These are phyloP conservation scores for Apodemia mormo DNA, from an alignment of 2,888 invertebrate genomes.

Conservation along the genomic window DNA sequence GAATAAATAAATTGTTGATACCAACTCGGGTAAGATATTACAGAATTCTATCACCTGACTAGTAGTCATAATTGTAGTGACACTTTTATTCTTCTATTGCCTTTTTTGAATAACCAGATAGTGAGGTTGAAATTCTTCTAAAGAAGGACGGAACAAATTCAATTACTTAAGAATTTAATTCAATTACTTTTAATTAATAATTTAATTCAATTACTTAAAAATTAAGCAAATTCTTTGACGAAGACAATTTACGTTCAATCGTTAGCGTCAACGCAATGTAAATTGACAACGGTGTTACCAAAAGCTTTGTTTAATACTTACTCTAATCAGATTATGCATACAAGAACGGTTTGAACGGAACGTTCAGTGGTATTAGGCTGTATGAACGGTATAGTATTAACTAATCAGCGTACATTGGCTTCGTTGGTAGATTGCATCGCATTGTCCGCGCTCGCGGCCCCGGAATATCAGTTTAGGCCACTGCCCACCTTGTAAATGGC, in stretches of 20 bases:
- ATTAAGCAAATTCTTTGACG: background rate
- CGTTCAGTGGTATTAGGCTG: constrained; percentile 65
- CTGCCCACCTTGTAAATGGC: constrained; percentile 74
- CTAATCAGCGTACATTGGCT: constrained; percentile 79
- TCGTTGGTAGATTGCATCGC: constrained; percentile 73
- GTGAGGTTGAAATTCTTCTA: no score
- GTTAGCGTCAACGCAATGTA: constrained; percentile 47
- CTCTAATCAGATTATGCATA: constrained; percentile 80
- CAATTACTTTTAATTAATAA: no score
- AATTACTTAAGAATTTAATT: no score
- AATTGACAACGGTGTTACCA: constrained; percentile 60
- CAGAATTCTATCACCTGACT: no score
- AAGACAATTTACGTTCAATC: constrained; percentile 28
- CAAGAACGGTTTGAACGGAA: constrained; percentile 73
- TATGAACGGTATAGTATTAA: constrained; percentile 74
- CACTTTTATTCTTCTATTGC: no score
- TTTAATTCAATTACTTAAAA: background rate
- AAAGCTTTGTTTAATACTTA: constrained; percentile 77
- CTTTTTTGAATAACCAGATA: no score
- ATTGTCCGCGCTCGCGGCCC: constrained; percentile 76
- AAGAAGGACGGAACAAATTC: no score
- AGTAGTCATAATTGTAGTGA: no score
- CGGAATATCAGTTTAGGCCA: constrained; percentile 81
- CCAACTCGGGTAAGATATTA: no score
- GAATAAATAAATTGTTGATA: no score